These are phyloP conservation scores for Spodoptera litura DNA, from an alignment of 1,140 invertebrate genomes.

Conservation along the genomic window DNA sequence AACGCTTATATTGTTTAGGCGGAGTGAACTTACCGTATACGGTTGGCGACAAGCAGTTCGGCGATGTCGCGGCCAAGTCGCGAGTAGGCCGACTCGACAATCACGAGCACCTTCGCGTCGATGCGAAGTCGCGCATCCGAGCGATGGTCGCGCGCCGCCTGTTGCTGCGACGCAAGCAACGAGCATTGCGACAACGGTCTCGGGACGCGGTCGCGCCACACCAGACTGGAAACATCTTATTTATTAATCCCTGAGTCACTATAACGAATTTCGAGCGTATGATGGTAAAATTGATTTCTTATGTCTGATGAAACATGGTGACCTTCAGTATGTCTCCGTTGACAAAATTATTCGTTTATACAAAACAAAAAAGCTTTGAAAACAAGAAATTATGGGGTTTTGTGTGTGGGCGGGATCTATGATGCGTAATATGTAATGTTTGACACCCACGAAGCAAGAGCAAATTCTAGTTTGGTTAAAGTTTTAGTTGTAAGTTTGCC, in stretches of 20 bases:
- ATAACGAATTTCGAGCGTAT: no score
- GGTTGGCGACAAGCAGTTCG: constrained; percentile 96
- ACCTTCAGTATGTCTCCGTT: not conserved
- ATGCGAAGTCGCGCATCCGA: constrained; percentile 93
- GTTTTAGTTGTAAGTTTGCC: no score
- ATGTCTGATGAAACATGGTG: not conserved
- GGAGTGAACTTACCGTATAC: constrained; percentile 92
- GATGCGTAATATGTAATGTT: no score
- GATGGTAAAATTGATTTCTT: no score
- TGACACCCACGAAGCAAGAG: no score
- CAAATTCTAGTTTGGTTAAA: no score
- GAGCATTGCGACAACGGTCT: constrained; percentile 93
- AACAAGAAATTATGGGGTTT: no score
- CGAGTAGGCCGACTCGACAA: constrained; percentile 98
- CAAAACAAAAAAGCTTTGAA: no score
- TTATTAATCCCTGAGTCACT: not conserved
- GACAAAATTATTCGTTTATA: no score
- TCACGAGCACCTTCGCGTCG: constrained; percentile 96
- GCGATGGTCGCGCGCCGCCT: constrained; percentile 91
- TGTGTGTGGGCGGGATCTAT: no score
- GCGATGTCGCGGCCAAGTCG: constrained; percentile 96
- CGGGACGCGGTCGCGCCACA: constrained; percentile 91
- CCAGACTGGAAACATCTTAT: constrained; percentile 87
- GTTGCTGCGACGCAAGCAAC: constrained; percentile 88
- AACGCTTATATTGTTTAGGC: not conserved